phyloP scores from a whole-genome alignment of 1,140 invertebrate species.

The Bombus picipes region DNA sequence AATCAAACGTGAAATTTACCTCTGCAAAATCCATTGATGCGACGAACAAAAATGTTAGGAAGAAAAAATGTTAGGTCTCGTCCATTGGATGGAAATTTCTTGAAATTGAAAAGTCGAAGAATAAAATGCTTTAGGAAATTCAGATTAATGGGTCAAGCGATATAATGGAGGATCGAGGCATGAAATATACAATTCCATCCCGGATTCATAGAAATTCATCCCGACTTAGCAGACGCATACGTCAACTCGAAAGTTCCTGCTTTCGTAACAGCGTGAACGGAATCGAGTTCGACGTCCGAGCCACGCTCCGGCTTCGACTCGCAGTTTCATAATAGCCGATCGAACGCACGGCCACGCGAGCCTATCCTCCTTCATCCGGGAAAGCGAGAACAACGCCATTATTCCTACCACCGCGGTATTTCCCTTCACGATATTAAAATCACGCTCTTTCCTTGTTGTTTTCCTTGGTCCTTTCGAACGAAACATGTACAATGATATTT shows the following conservation, averaged over 20 bases:
- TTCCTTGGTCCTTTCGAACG: not conserved
- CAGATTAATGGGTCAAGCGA: not conserved
- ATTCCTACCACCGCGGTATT: not conserved
- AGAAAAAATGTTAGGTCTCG: too few species aligned
- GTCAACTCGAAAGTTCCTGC: constrained; percentile 63
- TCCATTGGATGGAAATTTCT: not conserved
- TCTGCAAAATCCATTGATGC: not conserved
- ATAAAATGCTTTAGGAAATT: not conserved
- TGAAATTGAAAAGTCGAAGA: not conserved
- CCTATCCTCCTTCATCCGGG: constrained; percentile 46
- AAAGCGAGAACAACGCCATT: constrained; percentile 38
- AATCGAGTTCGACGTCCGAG: constrained; percentile 60
- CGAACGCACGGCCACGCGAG: constrained; percentile 47
- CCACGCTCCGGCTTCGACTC: constrained; percentile 48
- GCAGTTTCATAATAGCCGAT: constrained; percentile 63
- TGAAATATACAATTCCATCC: not conserved
- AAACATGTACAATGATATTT: not conserved
- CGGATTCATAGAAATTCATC: constrained; percentile 49
- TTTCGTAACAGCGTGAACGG: constrained; percentile 57
- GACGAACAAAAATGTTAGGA: too few species aligned
- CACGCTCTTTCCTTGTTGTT: not conserved
- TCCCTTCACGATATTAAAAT: constrained; percentile 5
- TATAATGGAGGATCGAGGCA: not conserved
- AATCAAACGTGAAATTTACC: not conserved
- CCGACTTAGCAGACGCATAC: constrained; percentile 35